Conservation (phyloP, 2,113 vertebrate genomes). For the Anarrhichthys ocellatus region DNA sequence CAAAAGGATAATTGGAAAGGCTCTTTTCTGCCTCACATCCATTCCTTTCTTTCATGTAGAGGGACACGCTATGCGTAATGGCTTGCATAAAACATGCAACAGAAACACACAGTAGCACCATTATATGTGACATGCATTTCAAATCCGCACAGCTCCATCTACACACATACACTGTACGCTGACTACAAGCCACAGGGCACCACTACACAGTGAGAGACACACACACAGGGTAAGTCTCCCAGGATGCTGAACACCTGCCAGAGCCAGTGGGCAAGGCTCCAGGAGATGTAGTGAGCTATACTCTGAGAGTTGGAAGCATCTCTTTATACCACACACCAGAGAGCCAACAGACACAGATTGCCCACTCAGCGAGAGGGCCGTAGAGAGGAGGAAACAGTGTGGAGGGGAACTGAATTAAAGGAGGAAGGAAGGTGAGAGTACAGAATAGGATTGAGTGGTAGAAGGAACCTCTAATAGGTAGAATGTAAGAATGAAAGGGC, state of each 20-base stretch:
- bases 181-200: conserved; percentile 33
- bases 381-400: conserved; percentile 25
- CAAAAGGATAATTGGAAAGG: not conserved
- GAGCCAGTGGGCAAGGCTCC: conserved; percentile 50
- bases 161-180: not conserved
- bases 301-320: conserved; percentile 49
- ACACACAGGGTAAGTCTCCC: conserved; percentile 31
- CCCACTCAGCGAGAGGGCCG: conserved; percentile 49
- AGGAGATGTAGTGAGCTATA: conserved; percentile 53
- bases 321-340: conserved; percentile 43
- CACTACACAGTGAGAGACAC: conserved; percentile 22
- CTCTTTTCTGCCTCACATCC: not conserved
- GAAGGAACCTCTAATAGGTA: conserved; percentile 22
- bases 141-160: conserved; percentile 15
- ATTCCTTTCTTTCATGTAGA: not conserved
- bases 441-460: not conserved
- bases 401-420: conserved; percentile 34
- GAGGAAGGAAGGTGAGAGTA: conserved; percentile 16
- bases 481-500: conserved; percentile 30
- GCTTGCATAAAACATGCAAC: not conserved
- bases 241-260: conserved; percentile 63
- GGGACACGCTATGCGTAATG: not conserved
- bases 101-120: not conserved
- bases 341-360: conserved; percentile 42
- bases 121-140: conserved; percentile 7